phyloP scores from a whole-genome alignment of 1,140 invertebrate species.

The Cotesia vestalis region DNA sequence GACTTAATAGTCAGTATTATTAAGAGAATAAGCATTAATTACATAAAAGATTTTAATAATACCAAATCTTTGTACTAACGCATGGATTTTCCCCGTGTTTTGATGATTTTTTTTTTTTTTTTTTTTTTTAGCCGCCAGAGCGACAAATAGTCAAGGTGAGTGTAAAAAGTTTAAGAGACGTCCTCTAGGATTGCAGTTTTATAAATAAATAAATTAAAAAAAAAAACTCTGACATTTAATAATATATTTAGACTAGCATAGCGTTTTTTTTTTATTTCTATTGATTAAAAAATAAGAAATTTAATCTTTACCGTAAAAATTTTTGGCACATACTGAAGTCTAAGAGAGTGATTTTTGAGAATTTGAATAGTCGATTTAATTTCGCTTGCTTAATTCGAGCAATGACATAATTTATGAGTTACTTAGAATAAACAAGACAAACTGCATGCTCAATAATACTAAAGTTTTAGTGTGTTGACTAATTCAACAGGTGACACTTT shows the following conservation, averaged over 20 bases:
- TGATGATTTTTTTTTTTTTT: conserved; percentile 22
- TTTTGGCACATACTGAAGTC: conserved; percentile 22
- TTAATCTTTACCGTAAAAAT: neutral
- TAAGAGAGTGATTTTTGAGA: neutral
- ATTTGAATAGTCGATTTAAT: too few relatives aligned
- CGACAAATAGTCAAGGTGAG: conserved; percentile 66
- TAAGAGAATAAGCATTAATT: neutral
- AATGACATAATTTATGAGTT: conserved; percentile 3
- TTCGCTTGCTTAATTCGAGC: conserved; percentile 5
- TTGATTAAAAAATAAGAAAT: neutral
- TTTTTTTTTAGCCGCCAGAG: conserved; percentile 61
- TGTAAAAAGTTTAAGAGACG: conserved; percentile 13
- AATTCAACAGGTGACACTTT: conserved; percentile 53
- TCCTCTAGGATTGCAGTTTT: neutral
- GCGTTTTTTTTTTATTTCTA: too few relatives aligned
- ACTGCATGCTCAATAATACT: conserved; percentile 23
- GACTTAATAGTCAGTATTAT: too few relatives aligned
- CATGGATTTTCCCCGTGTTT: neutral
- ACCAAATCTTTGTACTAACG: neutral
- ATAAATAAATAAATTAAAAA: neutral
- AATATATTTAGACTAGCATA: too few relatives aligned
- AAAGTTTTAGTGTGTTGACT: conserved; percentile 34
- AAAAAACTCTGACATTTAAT: too few relatives aligned
- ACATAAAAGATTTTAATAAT: too few relatives aligned
- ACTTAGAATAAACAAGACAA: neutral